Conservation (phyloP, 2,797 vertebrate species). For the Myotis myotis region DNA sequence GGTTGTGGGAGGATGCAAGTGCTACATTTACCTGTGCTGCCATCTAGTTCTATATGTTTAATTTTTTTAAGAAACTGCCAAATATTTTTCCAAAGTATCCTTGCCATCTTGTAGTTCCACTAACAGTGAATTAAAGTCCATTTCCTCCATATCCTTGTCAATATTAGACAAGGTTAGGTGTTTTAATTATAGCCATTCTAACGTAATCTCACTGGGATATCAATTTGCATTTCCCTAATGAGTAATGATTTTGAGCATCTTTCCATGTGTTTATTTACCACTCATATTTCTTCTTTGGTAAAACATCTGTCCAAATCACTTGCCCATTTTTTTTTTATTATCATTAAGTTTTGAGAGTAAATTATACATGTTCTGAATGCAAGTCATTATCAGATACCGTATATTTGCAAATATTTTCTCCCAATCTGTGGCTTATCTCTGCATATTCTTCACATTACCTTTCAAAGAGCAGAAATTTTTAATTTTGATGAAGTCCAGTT, state of each 20-base stretch:
- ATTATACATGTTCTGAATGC: constrained; percentile 28
- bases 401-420: constrained; percentile 31
- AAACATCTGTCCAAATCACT: neutral
- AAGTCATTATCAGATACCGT: neutral
- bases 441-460: neutral
- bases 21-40: neutral
- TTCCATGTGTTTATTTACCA: constrained; percentile 33
- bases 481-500: constrained; percentile 10
- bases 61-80: neutral
- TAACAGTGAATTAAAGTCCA: neutral
- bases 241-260: constrained; percentile 14
- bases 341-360: constrained; percentile 24
- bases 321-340: constrained; percentile 16
- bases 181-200: constrained; percentile 20
- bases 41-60: neutral
- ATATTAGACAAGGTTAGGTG: neutral
- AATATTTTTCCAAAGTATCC: neutral
- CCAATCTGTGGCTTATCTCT: constrained; percentile 17
- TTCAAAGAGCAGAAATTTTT: neutral
- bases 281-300: neutral
- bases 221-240: constrained; percentile 47
- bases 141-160: neutral
- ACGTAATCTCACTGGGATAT: neutral
- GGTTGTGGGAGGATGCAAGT: neutral
- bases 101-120: neutral